Base-by-base conservation (phyloP, 2,797 vertebrate species). In the Rachycentron canadum region DNA sequence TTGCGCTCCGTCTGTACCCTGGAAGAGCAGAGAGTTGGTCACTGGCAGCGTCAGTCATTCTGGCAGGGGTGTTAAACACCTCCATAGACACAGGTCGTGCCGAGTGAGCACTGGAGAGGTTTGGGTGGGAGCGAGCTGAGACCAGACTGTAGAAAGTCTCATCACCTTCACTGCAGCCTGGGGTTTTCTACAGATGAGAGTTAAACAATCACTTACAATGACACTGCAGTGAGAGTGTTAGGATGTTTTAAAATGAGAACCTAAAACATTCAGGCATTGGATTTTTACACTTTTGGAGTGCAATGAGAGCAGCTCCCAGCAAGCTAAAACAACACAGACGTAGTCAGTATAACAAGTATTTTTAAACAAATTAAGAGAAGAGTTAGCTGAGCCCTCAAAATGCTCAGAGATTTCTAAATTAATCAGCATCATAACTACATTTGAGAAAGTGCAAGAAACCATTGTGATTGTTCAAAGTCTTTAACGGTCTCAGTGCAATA, bases 1-100 rank as follows among this genome's bases (percentile, higher is more conserved):
- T 26, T 7, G 89, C 25, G 12, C 97, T 98, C 26, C 95, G 92
- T 8, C 97, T 94, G 88, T 97, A 99, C 2, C 98, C 98, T 0
- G 97, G 98, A 17, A 99, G 93, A 55, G 92, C 94, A 28, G 95
- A 88, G 49, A 99, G 93, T 0, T 92, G 86, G 17, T 97, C 95
- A 0, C 92, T 91, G 0, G 91, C 87, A 19, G 91, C 86, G 0
- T 23, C 43, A 0, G 60, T 43, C 56, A 25, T 69, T 55, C 49
- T 85, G 34, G 58, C 79, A 1, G 93, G 87, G 1, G 89, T 91
- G 12, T 94, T 85, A 34, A 95, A 86, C 9, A 91, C 78, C n/a
- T 96, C 95, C 21, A 87, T 64, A 0, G 95, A 92, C 16, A 93
- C 61, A 0, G 95, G 92, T 0, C 77, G 90, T 25, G 76, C 26